Evolutionary conservation across 64 coral and sea anemone species (phyloP).

Genomic region (Stichodactyla helianthus): DNA sequence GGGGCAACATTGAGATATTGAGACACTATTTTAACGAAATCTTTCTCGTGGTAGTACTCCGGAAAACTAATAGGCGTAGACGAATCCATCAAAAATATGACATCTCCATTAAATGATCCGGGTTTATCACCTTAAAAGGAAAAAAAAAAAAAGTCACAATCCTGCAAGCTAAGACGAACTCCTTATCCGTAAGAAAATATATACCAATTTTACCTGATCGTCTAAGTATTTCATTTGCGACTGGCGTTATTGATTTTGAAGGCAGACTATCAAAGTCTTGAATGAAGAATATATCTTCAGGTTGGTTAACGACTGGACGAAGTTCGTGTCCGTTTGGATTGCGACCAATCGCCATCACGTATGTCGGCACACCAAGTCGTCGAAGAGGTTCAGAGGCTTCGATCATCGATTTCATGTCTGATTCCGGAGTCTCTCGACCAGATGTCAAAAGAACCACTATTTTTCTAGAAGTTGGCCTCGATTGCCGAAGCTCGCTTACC

Average conservation of each 20-base stretch:
- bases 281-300: constrained; percentile 41
- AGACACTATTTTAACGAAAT: constrained; percentile 57
- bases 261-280: neutral
- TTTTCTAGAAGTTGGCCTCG: constrained; percentile 39
- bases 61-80: constrained; percentile 40
- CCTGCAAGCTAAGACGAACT: too few relatives aligned
- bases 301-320: constrained; percentile 16
- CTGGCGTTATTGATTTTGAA: neutral
- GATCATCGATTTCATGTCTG: constrained; percentile 8
- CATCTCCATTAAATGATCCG: constrained; percentile 30
- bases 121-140: neutral
- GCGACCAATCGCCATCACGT: constrained; percentile 40
- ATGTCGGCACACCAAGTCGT: constrained; percentile 14
- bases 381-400: constrained; percentile 21
- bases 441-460: constrained; percentile 63
- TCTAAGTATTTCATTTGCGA: neutral
- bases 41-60: constrained; percentile 48
- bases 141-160: neutral
- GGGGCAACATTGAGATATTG: constrained; percentile 44
- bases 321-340: constrained; percentile 34
- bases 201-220: neutral
- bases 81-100: constrained; percentile 73
- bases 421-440: neutral
- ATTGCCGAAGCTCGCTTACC: constrained; percentile 24
- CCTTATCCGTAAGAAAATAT: neutral